Base-by-base conservation (phyloP, 2,797 vertebrate genomes). In the Notolepis coatsorum region DNA sequence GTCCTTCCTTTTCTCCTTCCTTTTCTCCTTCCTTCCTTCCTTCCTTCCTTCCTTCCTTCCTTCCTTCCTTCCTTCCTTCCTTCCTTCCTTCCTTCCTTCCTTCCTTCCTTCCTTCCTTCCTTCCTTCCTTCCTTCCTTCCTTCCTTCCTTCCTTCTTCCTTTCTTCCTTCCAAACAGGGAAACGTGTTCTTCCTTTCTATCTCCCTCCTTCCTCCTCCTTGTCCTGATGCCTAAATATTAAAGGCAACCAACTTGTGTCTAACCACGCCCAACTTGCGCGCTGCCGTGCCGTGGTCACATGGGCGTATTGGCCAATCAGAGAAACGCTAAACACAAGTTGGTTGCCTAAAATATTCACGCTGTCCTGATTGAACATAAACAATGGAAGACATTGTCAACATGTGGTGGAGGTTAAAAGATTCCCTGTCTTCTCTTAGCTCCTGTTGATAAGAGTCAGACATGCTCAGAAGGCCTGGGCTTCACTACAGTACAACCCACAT, bases 401-500 rank as follows among this genome's bases (percentile, higher is more conserved):
- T n/a, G n/a, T n/a, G n/a, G n/a, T n/a, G n/a, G n/a, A n/a, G n/a
- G n/a, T n/a, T n/a, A n/a, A n/a, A n/a, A n/a, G n/a, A n/a, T 35
- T 50, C 57, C 33, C 27, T 63, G 31, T 57, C 58, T 66, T 67
- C 23, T 9, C 43, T 39, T 25, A 39, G 41, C 61, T 28, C 25
- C 56, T 48, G 64, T 50, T 73, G 59, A 73, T 71, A 59, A 72
- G 23, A 78, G 56, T 48, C 64, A 55, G 49, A 70, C 73, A 55
- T 47, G 51, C 46, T 50, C 47, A 54, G 35, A 65, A 27, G 54
- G 48, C 55, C 48, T 5, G 21, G n/a, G 30, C 9, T 13, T 13
- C 42, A 50, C 55, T 65, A 53, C 21, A 13, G 21, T 65, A 53
- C 21, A 13, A 28, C 33, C 52, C 62, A 51, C 45, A 51, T 61